Percentiles rank a stretch among this genome's conserved stretches.
Evolutionary conservation across 2,113 vertebrate genomes (phyloP).

Genomic region (Chauna torquata): DNA sequence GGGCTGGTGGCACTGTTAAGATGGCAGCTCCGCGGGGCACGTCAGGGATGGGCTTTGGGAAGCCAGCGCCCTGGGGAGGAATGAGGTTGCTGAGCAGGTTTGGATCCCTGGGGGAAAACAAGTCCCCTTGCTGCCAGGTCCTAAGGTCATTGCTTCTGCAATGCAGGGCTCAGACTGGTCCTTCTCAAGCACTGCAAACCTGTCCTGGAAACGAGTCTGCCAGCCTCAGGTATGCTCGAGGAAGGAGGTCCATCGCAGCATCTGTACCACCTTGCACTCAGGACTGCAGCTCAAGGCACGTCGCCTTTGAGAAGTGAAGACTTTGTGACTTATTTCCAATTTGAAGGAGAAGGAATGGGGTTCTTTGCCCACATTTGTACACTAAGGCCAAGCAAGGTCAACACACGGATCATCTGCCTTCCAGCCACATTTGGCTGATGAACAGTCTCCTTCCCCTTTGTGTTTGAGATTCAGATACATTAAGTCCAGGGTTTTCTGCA

Average conservation of each 20-base stretch:
- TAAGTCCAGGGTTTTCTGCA: not conserved
- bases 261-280: not conserved
- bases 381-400: not conserved
- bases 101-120: not conserved
- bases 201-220: not conserved
- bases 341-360: not conserved
- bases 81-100: not conserved
- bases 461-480: not conserved
- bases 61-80: not conserved
- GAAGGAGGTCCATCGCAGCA: not conserved
- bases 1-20: not conserved
- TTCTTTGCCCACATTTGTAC: not conserved
- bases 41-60: not conserved
- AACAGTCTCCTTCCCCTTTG: not conserved
- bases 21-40: rapidly evolving
- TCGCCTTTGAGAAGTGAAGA: not conserved
- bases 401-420: not conserved
- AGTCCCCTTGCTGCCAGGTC: not conserved
- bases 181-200: not conserved
- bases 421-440: not conserved
- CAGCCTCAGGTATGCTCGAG: not conserved
- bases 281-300: not conserved
- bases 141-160: not conserved
- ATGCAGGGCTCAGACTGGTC: not conserved
- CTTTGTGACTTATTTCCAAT: not conserved